Base-by-base conservation (phyloP, 1,140 invertebrate genomes). In the Caenorhabditis latens region DNA sequence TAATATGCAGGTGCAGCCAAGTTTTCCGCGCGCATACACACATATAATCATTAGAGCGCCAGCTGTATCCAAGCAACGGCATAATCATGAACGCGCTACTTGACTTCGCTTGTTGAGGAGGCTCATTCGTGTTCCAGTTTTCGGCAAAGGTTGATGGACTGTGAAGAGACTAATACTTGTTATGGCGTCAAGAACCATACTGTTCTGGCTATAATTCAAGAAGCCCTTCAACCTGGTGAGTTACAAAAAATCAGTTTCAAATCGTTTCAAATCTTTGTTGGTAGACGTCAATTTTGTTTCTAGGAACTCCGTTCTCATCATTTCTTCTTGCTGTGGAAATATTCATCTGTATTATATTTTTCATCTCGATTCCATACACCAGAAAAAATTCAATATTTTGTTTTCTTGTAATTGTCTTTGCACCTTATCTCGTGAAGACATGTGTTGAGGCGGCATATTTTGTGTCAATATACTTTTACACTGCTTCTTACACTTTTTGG, bases 51-150 rank as follows among this genome's bases (percentile, higher is more conserved):
- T 71, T 71, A 71, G 40, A 71, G 71, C 46, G 71, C n/a, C 53
- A 2, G 46, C n/a, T 24, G 71, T 79, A 13, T 79, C 71, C 71
- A 79, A 50, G 71, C 71, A 79, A 79, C 71, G 46, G 46, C 40
- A n/a, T 79, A 79, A 79, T 79, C 71, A 79, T 50, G 71, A 79
- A 48, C n/a, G 19, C 71, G 46, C 43, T 3, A n/a, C 46, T 79
- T 79, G 46, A 50, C 71, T 79, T 79, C 43, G 53, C 71, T 4
- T 43, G 4, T 19, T 32, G 32, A 32, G 32, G 32, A 32, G 32
- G 1, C 61, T 24, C 71, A 53, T 79, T 79, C 11, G 71, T 50
- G 46, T 42, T 79, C 14, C 14, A 32, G 42, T 71, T 71, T 71
- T 19, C 42, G 24, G 9, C 14, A 11, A n/a, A 24, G 21, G 13